These are phyloP conservation scores for Dryoscopus gambensis DNA, from an alignment of 2,113 vertebrate species.

Conservation along the genomic window DNA sequence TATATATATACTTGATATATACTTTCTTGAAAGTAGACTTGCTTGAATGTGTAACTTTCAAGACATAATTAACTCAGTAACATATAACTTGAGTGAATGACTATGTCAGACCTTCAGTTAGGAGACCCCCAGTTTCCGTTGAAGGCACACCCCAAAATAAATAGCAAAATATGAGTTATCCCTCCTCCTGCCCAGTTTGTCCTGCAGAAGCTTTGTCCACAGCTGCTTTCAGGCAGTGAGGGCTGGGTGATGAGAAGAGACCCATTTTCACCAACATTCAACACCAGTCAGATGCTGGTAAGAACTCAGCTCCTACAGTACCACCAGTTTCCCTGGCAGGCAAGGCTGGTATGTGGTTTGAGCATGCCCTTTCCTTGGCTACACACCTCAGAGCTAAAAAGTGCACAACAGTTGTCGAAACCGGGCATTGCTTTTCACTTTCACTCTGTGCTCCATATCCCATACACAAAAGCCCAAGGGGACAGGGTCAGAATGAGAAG, in stretches of 20 bases:
- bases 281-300: neutral
- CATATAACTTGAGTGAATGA: neutral
- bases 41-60: neutral
- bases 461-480: neutral
- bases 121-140: neutral
- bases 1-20: too few species aligned
- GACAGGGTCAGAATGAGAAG: neutral
- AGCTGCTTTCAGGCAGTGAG: neutral
- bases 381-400: neutral
- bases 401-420: neutral
- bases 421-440: neutral
- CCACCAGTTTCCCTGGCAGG: neutral
- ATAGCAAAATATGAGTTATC: neutral
- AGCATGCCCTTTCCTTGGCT: neutral
- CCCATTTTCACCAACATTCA: neutral
- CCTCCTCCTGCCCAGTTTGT: neutral
- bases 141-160: neutral
- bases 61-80: neutral
- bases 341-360: neutral
- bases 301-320: neutral
- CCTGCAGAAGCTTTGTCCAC: neutral
- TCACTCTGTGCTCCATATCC: neutral
- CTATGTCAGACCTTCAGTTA: neutral
- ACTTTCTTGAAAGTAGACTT: neutral
- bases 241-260: neutral